Evolutionary conservation across 1,140 invertebrate genomes (phyloP).

Genomic region (Rhizoglyphus robini): DNA sequence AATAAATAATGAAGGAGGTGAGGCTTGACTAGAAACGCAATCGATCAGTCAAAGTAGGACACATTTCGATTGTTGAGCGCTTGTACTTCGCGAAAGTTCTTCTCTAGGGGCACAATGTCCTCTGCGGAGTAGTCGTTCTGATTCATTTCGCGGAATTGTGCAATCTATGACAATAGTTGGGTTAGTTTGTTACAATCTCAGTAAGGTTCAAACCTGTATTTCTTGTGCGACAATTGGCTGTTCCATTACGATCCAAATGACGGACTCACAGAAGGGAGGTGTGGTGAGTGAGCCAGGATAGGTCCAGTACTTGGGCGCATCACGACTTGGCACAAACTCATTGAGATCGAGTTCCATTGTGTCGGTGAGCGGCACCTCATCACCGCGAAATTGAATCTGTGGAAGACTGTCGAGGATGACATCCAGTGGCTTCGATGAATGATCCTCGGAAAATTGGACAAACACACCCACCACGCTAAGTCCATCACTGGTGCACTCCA

Average conservation of each 20-base stretch:
- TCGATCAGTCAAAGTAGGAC: background rate
- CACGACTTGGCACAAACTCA: slow-evolving; percentile 22
- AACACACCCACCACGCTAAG: slow-evolving; percentile 84
- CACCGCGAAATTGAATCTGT: slow-evolving; percentile 59
- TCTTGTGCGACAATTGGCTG: slow-evolving; percentile 72
- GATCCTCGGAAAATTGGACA: too few species aligned
- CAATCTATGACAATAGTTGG: background rate
- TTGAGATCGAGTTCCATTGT: slow-evolving; percentile 4
- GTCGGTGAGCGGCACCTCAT: slow-evolving; percentile 31
- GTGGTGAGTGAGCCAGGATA: slow-evolving; percentile 92
- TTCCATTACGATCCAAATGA: slow-evolving; percentile 94
- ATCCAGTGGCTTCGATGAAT: slow-evolving; percentile 29
- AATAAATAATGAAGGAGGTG: too few species aligned
- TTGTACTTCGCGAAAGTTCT: slow-evolving; percentile 10
- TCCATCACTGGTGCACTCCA: slow-evolving; percentile 65
- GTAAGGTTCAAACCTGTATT: slow-evolving; percentile 51
- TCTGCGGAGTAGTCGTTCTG: background rate
- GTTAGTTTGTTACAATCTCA: background rate
- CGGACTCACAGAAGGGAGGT: slow-evolving; percentile 87
- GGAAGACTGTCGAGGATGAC: slow-evolving; percentile 49
- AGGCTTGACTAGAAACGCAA: too few species aligned
- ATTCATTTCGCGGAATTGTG: slow-evolving; percentile 2
- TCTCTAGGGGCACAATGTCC: background rate
- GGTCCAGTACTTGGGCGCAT: slow-evolving; percentile 62
- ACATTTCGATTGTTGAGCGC: background rate